A percentile compares a stretch with the other conserved stretches of the same genome.
Evolutionary conservation across 2,113 vertebrate species (phyloP).

Genomic region (Burhinus bistriatus): DNA sequence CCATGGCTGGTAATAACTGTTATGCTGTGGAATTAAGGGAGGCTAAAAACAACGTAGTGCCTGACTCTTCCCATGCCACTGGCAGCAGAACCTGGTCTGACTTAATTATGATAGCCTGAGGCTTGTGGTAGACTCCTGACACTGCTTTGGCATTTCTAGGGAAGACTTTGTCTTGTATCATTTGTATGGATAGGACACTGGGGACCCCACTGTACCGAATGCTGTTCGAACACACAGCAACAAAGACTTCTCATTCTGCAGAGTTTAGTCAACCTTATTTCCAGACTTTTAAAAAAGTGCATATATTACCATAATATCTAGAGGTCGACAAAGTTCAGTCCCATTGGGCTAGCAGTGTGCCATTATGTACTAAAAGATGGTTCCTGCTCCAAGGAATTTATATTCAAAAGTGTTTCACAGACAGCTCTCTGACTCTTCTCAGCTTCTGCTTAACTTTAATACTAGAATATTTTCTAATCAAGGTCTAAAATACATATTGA

Average conservation of each 20-base stretch:
- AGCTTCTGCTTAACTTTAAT: background rate
- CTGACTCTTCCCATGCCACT: background rate
- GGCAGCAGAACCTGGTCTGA: background rate
- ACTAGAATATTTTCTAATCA: conserved; percentile 9
- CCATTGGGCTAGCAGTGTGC: background rate
- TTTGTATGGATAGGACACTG: background rate
- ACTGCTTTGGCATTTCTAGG: conserved; percentile 12
- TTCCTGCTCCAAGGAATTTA: background rate
- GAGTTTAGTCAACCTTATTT: background rate
- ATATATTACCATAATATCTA: conserved; percentile 7
- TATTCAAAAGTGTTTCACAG: background rate
- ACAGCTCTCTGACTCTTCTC: background rate
- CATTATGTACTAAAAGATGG: background rate
- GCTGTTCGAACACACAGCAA: background rate
- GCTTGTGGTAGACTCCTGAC: background rate
- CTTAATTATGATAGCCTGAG: background rate
- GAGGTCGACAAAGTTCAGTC: background rate
- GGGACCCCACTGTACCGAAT: background rate
- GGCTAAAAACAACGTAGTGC: background rate
- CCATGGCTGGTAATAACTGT: background rate
- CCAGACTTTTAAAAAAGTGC: background rate
- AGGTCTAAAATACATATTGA: background rate
- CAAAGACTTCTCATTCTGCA: background rate
- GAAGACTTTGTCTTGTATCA: background rate
- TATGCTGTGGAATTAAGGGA: background rate